Evolutionary conservation across 2,888 invertebrate genomes (phyloP), one percentile per base, ranked within the genome.

Genomic region (Macrostomum cliftonense): DNA sequence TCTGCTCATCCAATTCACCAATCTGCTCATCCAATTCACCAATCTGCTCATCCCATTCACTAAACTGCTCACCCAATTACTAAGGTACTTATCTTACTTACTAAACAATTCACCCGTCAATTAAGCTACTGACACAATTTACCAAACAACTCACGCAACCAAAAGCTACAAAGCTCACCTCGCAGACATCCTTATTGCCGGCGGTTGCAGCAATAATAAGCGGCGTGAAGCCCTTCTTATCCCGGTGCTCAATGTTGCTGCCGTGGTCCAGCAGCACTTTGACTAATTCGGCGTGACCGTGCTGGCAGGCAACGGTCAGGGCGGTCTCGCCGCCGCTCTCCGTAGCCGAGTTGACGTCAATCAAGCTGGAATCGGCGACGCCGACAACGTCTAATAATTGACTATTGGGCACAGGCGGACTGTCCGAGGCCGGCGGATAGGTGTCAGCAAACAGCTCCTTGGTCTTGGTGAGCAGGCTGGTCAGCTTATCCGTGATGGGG

Each of bases 281-380:
- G 12, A 93, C 93, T 17, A 95, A 77, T 63, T 95, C 91, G 64
- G 88, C 85, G 68, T 93, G 89, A 17, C 72, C 73, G 54, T 91
- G 91, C 52, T 89, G 87, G 72, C 91, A 93, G 44, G 95, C 95
- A 53, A 97, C 76, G 37, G 95, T 95, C 50, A 97, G 76, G 48
- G 95, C 93, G 4, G 97, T 97, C 73, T 97, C 97, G 72, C 91
- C 89, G 75, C 95, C 95, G 61, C 86, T 87, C 71, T 97, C 95
- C 0, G 95, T 97, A 74, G 89, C 88, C 9, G 88, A 87, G 73
- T 97, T 91, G 56, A 97, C 82, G 70, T 95, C 89, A 21, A 71
- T 58, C 7, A 57, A 52, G 9, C 28, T 7, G 28, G 28, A 28
- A n/a, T 59, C 57, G 47, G 47, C 53, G 12, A 53, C 20, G 39